These are phyloP conservation scores for Limnothrissa miodon DNA, from an alignment of 2,113 vertebrate species.

Conservation along the genomic window DNA sequence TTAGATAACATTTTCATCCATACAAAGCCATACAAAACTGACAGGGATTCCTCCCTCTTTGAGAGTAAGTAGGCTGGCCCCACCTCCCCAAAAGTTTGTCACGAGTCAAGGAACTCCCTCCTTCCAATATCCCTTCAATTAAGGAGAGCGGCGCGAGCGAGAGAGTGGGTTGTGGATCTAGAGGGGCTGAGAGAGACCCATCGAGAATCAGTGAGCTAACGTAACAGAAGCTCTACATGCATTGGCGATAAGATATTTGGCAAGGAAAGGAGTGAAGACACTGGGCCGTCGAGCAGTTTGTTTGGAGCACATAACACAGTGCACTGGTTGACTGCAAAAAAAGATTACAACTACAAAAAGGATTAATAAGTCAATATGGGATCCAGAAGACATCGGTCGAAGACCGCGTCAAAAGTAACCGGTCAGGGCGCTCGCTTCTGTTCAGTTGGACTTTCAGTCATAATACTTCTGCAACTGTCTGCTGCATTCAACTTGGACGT, in stretches of 20 bases:
- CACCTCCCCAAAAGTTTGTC: slow-evolving; percentile 64
- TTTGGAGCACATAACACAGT: not conserved
- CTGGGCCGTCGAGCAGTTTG: not conserved
- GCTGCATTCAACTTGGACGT: slow-evolving; percentile 83
- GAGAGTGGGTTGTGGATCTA: slow-evolving; percentile 11
- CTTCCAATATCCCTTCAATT: slow-evolving; percentile 51
- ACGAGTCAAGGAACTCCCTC: slow-evolving; percentile 68
- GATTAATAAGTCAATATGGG: slow-evolving; percentile 56
- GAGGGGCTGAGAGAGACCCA: slow-evolving; percentile 45
- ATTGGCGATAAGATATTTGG: slow-evolving; percentile 54
- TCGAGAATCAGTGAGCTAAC: slow-evolving; percentile 51
- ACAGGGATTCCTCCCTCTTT: slow-evolving; percentile 23
- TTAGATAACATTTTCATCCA: no score
- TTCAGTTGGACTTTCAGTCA: slow-evolving; percentile 52
- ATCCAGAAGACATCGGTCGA: slow-evolving; percentile 48
- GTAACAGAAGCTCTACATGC: slow-evolving; percentile 22
- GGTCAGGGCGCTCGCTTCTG: slow-evolving; percentile 44
- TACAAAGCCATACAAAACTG: not conserved
- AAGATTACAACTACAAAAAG: slow-evolving; percentile 40
- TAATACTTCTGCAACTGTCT: slow-evolving; percentile 56
- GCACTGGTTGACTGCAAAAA: slow-evolving; percentile 21
- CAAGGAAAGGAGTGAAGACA: slow-evolving; percentile 34
- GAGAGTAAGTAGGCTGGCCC: slow-evolving; percentile 66
- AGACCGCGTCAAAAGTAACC: slow-evolving; percentile 47
- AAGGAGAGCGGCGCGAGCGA: slow-evolving; percentile 39